These are phyloP conservation scores for Sebastes steindachneri DNA, from an alignment of 2,797 vertebrate genomes.

Conservation along the genomic window DNA sequence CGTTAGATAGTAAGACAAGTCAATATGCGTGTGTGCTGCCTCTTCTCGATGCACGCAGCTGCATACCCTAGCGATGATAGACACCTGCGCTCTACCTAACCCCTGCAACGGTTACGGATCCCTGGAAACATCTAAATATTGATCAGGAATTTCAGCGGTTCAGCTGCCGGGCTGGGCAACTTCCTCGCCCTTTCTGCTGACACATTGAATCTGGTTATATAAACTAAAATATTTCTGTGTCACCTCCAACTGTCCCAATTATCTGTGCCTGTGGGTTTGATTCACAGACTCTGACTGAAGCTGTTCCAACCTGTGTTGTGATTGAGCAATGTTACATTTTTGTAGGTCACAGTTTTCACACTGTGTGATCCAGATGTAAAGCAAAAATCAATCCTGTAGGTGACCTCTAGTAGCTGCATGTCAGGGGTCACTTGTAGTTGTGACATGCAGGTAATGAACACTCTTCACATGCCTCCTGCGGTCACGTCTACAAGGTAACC, in stretches of 20 bases:
- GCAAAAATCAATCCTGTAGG: neutral
- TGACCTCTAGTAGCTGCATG: neutral
- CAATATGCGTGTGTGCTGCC: constrained; percentile 38
- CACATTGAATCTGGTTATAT: constrained; percentile 43
- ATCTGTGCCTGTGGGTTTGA: constrained; percentile 2
- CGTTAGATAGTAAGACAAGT: constrained; percentile 32
- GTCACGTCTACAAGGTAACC: neutral
- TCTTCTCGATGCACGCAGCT: constrained; percentile 66
- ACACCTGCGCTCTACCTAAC: constrained; percentile 65
- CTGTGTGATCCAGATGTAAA: neutral
- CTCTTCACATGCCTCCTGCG: neutral
- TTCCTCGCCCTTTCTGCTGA: constrained; percentile 19
- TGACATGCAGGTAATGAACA: neutral
- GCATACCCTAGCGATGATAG: constrained; percentile 71
- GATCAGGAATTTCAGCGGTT: constrained; percentile 27
- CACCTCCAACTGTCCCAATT: neutral
- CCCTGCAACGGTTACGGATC: constrained; percentile 26
- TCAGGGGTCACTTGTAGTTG: neutral
- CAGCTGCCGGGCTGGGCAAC: neutral
- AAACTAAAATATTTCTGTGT: constrained; percentile 41
- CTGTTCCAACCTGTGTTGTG: constrained; percentile 7
- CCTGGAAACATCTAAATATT: constrained; percentile 76
- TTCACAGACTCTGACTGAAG: constrained; percentile 2
- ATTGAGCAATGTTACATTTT: constrained; percentile 5
- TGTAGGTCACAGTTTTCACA: neutral